Evolutionary conservation across 2,113 vertebrate genomes (phyloP).

Genomic region (Girardinichthys multiradiatus): DNA sequence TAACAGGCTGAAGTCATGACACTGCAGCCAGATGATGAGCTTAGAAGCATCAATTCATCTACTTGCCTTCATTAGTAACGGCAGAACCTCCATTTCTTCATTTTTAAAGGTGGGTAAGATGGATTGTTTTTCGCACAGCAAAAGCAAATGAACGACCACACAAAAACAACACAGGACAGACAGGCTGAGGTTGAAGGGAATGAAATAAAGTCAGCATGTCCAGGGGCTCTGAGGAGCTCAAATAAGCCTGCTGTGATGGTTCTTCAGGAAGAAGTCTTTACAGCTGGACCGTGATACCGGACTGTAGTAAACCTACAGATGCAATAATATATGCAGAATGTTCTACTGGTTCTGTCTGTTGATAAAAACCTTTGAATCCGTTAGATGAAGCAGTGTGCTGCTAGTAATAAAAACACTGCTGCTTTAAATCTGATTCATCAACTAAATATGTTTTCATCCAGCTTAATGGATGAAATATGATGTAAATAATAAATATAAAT

Average conservation of each 20-base stretch:
- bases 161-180: constrained; percentile 42
- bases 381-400: no score
- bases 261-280: constrained; percentile 25
- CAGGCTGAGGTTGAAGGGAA: neutral
- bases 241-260: constrained; percentile 17
- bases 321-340: no score
- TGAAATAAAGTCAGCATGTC: constrained; percentile 19
- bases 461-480: no score
- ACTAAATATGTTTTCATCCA: no score
- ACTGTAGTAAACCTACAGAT: no score
- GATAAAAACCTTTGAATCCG: no score
- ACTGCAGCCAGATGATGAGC: constrained; percentile 49
- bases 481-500: no score
- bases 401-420: no score
- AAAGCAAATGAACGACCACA: constrained; percentile 62
- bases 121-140: constrained; percentile 46
- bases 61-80: constrained; percentile 42
- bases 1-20: constrained; percentile 57
- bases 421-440: no score
- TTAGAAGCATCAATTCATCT: constrained; percentile 68
- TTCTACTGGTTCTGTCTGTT: no score
- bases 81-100: constrained; percentile 10
- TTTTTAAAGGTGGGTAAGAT: constrained; percentile 24
- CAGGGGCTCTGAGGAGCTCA: constrained; percentile 14
- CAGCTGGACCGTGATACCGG: constrained; percentile 37